phyloP scores from a whole-genome alignment of 2,113 vertebrate species.

The Marmota monax region DNA sequence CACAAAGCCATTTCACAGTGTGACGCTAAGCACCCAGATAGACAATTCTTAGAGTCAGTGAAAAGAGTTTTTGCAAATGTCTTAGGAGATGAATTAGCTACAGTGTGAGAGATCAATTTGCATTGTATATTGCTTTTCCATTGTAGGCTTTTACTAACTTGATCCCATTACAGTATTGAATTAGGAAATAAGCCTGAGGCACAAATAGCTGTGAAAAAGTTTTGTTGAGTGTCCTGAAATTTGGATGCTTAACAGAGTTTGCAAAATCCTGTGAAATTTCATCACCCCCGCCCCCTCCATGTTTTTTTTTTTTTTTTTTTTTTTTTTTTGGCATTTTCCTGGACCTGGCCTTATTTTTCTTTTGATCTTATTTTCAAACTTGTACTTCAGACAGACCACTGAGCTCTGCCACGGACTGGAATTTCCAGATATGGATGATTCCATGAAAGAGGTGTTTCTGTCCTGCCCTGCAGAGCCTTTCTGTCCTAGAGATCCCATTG shows the following conservation, averaged over 20 bases:
- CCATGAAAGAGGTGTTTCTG: neutral
- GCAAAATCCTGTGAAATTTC: conserved; percentile 38
- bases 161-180: conserved; percentile 51
- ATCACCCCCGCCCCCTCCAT: too few species aligned
- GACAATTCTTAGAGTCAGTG: conserved; percentile 31
- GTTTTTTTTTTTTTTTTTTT: neutral
- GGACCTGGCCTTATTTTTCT: conserved; percentile 21
- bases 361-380: conserved; percentile 47
- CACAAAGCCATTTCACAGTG: conserved; percentile 46
- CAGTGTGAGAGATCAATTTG: conserved; percentile 50
- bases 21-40: conserved; percentile 1
- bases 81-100: conserved; percentile 57
- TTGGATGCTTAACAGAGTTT: conserved; percentile 51
- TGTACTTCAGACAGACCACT: neutral
- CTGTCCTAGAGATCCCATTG: neutral
- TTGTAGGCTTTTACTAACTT: conserved; percentile 54
- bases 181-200: conserved; percentile 72
- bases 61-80: conserved; percentile 35
- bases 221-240: conserved; percentile 34
- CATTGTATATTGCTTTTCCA: conserved; percentile 13
- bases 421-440: neutral
- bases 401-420: neutral
- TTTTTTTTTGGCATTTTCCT: neutral
- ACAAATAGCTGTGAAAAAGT: conserved; percentile 56
- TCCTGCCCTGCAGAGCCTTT: neutral